These are phyloP conservation scores for Oryzaephilus surinamensis DNA, from an alignment of 1,140 invertebrate species.

Conservation along the genomic window DNA sequence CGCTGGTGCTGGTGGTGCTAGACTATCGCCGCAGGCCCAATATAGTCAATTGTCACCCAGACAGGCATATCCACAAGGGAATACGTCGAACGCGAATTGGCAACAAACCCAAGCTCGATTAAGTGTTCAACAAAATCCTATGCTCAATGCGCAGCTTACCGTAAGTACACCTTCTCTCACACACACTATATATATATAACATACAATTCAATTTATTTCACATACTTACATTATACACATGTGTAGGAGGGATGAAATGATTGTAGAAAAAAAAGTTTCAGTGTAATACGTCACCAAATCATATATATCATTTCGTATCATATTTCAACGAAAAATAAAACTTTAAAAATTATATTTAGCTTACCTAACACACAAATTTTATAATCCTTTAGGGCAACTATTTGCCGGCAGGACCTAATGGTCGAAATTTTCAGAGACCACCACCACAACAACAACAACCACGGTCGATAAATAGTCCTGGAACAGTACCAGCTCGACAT, in stretches of 20 bases:
- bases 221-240: no score
- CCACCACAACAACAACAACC: constrained; percentile 27
- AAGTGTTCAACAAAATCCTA: constrained; percentile 59
- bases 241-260: no score
- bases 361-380: constrained; percentile 5
- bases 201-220: constrained; percentile 2
- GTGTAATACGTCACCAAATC: neutral
- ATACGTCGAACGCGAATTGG: constrained; percentile 14
- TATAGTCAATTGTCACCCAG: constrained; percentile 30
- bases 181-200: no score
- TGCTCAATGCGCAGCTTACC: constrained; percentile 67
- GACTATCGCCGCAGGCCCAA: constrained; percentile 28
- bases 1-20: no score
- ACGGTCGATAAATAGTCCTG: constrained; percentile 27
- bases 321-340: no score
- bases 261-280: no score
- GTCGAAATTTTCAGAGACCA: constrained; percentile 30
- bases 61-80: constrained; percentile 24
- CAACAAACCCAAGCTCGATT: constrained; percentile 28
- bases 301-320: no score
- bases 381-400: constrained; percentile 26
- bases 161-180: no score
- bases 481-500: constrained; percentile 38
- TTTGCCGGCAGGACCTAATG: constrained; percentile 18
- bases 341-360: no score